These are phyloP conservation scores for Meganola albula DNA, from an alignment of 2,888 invertebrate species.

Conservation along the genomic window DNA sequence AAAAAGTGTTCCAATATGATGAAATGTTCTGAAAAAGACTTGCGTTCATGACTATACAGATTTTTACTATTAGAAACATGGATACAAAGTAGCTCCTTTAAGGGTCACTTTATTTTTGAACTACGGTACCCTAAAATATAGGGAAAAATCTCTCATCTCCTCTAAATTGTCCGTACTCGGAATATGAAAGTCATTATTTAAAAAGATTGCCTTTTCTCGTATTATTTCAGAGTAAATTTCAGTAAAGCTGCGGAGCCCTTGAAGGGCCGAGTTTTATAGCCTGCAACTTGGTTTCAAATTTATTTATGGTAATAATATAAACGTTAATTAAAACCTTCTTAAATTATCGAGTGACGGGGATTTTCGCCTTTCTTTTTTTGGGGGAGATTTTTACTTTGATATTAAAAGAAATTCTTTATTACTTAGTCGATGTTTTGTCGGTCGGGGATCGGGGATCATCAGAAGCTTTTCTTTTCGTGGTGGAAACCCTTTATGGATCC, in stretches of 20 bases:
- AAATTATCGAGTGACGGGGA: conserved; percentile 22
- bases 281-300: conserved; percentile 39
- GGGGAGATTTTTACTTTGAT: background rate
- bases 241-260: conserved; percentile 51
- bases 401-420: no score
- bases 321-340: conserved; percentile 30
- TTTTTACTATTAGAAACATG: no score
- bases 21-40: no score
- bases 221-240: conserved; percentile 76
- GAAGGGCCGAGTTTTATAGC: conserved; percentile 59
- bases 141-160: conserved; percentile 63
- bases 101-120: no score
- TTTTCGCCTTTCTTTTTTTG: conserved; percentile 8
- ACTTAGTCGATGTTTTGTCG: no score
- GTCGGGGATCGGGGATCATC: no score
- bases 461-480: no score
- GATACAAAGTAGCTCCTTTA: no score
- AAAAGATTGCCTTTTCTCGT: conserved; percentile 65
- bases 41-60: no score
- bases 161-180: conserved; percentile 73
- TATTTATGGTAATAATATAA: conserved; percentile 43
- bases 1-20: no score
- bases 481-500: no score
- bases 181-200: conserved; percentile 77
- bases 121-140: no score